These are phyloP conservation scores for Coenonympha glycerion DNA, from an alignment of 2,888 invertebrate genomes.

Conservation along the genomic window DNA sequence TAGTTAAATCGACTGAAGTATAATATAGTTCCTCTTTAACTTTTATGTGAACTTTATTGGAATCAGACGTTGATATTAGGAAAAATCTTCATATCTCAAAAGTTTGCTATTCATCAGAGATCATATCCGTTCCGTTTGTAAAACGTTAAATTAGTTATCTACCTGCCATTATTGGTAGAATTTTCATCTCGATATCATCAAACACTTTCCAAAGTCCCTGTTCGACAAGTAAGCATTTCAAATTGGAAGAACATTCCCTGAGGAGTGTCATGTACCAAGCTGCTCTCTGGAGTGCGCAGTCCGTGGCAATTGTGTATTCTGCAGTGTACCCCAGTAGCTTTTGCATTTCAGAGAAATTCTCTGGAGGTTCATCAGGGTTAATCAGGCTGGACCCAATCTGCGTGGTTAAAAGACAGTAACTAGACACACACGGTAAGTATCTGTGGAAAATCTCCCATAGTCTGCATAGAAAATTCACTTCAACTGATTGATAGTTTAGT, in stretches of 20 bases:
- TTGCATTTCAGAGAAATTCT: conserved; percentile 51
- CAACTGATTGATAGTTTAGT: background rate
- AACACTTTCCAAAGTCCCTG: conserved; percentile 58
- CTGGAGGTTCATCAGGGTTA: conserved; percentile 59
- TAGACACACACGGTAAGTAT: no score
- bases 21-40: background rate
- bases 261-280: conserved; percentile 50
- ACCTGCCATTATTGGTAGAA: conserved; percentile 65
- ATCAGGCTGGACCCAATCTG: conserved; percentile 61
- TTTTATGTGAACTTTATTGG: no score
- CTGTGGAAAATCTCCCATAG: no score
- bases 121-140: no score
- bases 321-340: conserved; percentile 40
- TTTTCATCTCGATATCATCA: conserved; percentile 59
- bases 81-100: no score
- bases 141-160: conserved; percentile 15
- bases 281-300: conserved; percentile 46
- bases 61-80: no score
- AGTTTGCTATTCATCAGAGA: no score
- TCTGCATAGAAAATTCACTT: no score
- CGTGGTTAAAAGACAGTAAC: no score
- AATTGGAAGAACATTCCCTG: conserved; percentile 36
- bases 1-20: background rate
- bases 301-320: conserved; percentile 46
- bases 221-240: conserved; percentile 38